Evolutionary conservation across 2,113 vertebrate genomes (phyloP).

Genomic region (Cynopterus brachyotis): DNA sequence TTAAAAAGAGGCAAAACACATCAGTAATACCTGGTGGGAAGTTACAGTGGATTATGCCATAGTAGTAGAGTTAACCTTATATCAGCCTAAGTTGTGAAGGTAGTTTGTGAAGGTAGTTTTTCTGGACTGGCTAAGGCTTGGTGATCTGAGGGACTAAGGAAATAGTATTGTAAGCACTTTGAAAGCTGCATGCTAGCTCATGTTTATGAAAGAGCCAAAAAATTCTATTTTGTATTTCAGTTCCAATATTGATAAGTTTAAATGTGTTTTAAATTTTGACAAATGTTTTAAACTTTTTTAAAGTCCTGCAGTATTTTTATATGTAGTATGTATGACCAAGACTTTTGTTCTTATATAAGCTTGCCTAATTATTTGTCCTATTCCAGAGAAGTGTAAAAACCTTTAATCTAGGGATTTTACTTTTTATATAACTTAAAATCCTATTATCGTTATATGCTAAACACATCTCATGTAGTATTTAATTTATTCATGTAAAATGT

Average conservation of each 20-base stretch:
- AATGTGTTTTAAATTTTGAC: conserved; percentile 30
- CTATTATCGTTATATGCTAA: background rate
- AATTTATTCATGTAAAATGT: background rate
- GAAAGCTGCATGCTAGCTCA: background rate
- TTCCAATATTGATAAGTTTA: background rate
- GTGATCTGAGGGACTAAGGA: background rate
- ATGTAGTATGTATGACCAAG: background rate
- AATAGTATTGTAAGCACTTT: background rate
- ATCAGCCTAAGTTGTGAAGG: background rate
- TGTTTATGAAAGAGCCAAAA: background rate
- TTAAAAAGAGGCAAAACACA: background rate
- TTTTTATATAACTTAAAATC: conserved; percentile 19
- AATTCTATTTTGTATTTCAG: conserved; percentile 24
- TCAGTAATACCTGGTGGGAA: background rate
- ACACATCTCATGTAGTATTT: conserved; percentile 15
- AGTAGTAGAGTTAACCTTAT: background rate
- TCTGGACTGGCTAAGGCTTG: background rate
- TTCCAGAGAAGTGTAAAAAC: background rate
- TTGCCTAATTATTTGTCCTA: conserved; percentile 27
- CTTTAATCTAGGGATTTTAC: conserved; percentile 2
- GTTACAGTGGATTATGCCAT: background rate
- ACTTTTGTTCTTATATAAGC: background rate
- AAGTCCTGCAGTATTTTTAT: background rate
- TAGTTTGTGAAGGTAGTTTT: too few relatives aligned
- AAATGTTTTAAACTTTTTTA: conserved; percentile 27